Evolutionary conservation across 2,113 vertebrate species (phyloP).

Genomic region (Phoxinus phoxinus): DNA sequence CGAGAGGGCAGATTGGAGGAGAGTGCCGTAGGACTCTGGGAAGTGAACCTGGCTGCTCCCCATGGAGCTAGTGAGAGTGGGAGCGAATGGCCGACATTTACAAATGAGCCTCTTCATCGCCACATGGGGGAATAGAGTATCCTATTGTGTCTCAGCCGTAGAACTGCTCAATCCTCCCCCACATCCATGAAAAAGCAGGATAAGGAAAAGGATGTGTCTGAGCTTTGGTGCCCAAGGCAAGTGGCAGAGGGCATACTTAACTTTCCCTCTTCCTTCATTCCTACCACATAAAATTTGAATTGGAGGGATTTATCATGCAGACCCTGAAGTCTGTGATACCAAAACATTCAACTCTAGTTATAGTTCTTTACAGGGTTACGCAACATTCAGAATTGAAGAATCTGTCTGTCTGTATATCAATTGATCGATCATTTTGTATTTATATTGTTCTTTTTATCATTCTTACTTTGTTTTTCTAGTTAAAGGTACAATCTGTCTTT

Average conservation of each 20-base stretch:
- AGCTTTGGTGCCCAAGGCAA: conserved; percentile 24
- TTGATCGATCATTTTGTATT: background rate
- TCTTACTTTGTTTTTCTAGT: too few relatives aligned
- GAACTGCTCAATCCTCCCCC: conserved; percentile 43
- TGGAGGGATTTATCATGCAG: conserved; percentile 19
- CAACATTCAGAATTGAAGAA: background rate
- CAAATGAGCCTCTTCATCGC: conserved; percentile 52
- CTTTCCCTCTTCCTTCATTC: conserved; percentile 6
- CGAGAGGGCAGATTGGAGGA: conserved; percentile 69
- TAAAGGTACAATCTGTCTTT: too few relatives aligned
- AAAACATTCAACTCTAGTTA: background rate
- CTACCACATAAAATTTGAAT: conserved; percentile 27
- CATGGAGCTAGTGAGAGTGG: conserved; percentile 46
- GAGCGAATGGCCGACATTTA: conserved; percentile 47
- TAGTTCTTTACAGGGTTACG: background rate
- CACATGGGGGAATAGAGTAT: conserved; percentile 51
- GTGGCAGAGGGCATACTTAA: conserved; percentile 28
- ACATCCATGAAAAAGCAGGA: conserved; percentile 35
- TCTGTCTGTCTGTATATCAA: background rate
- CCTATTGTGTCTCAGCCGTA: conserved; percentile 53
- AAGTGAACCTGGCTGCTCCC: conserved; percentile 69
- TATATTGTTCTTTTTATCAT: background rate
- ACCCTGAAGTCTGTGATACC: background rate
- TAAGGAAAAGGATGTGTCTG: conserved; percentile 23
- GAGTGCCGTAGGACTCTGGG: conserved; percentile 63